Evolutionary conservation across 2,888 invertebrate species (phyloP), one percentile per base, ranked within the genome.

Genomic region (Luperina nickerlii): DNA sequence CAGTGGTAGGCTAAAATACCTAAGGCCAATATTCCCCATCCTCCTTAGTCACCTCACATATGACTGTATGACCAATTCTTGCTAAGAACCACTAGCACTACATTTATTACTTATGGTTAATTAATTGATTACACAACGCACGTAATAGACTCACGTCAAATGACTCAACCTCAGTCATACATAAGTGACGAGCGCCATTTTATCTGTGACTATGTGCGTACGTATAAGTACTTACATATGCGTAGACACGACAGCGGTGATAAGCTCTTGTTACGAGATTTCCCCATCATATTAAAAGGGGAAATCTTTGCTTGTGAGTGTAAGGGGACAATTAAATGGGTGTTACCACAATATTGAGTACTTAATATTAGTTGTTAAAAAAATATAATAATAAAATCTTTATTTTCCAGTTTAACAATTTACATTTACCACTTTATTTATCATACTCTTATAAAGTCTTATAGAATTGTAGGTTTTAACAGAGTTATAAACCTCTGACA

Each of bases 141-240:
- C 81, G 81, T 62, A 75, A 63, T 32, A 70, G n/a, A 48, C 69
- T 20, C 15, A 54, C 51, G 38, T 45, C n/a, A 38, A 48, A 18
- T 83, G 82, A 85, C 24, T 83, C 85, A 70, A n/a, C 42, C 6
- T 27, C 24, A 71, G 51, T 72, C 73, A 80, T 24, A 62, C 72
- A 80, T n/a, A 62, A 27, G 51, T 84, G 81, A 80, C 74, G 73
- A 45, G 24, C 38, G 42, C n/a, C 45, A 45, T 51, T 51, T 76
- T 65, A 81, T 83, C 65, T 32, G 32, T 38, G 38, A 20, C 20
- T 7, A 24, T 67, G 82, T 74, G 81, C 27, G 11, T 32, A 24
- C 66, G 74, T 74, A 74, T 63, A n/a, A 2, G 11, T 71, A 70
- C 32, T 24, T 62, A 63, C 13, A n/a, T 24, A 18, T 42, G 8